A percentile compares a stretch with the other conserved stretches of the same genome.
Conservation (phyloP, 2,888 invertebrate genomes). For the Ariolimax columbianus region DNA sequence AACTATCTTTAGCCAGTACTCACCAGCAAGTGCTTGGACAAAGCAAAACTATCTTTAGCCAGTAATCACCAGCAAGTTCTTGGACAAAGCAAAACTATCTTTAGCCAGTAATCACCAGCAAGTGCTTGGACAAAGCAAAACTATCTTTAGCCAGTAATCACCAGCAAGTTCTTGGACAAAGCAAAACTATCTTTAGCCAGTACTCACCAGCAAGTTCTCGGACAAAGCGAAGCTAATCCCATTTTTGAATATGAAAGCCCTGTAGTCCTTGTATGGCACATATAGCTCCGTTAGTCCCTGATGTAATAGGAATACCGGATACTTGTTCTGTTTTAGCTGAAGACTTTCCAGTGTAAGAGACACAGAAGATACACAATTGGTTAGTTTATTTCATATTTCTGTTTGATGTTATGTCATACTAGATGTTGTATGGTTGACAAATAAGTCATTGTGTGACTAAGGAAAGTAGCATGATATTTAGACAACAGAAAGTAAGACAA, state of each 20-base stretch:
- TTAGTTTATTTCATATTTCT: no score
- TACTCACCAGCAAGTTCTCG: constrained; percentile 85
- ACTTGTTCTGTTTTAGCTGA: constrained; percentile 95
- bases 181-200: neutral
- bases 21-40: constrained; percentile 87
- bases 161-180: no score
- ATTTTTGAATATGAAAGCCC: constrained; percentile 88
- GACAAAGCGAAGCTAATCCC: constrained; percentile 90
- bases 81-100: neutral
- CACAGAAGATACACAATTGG: no score
- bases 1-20: constrained; percentile 52
- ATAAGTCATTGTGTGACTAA: no score
- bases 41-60: constrained; percentile 85
- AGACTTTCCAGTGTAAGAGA: constrained; percentile 80
- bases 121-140: constrained; percentile 88
- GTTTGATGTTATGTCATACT: no score
- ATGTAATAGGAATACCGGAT: constrained; percentile 96
- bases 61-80: neutral
- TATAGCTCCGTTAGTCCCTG: constrained; percentile 87
- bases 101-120: constrained; percentile 81
- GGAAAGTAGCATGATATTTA: no score
- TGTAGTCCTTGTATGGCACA: constrained; percentile 89
- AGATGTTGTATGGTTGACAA: no score
- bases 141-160: constrained; percentile 78
- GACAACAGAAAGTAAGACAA: no score